Evolutionary conservation across 2,888 invertebrate genomes (phyloP).

Genomic region (Hypolimnas misippus): DNA sequence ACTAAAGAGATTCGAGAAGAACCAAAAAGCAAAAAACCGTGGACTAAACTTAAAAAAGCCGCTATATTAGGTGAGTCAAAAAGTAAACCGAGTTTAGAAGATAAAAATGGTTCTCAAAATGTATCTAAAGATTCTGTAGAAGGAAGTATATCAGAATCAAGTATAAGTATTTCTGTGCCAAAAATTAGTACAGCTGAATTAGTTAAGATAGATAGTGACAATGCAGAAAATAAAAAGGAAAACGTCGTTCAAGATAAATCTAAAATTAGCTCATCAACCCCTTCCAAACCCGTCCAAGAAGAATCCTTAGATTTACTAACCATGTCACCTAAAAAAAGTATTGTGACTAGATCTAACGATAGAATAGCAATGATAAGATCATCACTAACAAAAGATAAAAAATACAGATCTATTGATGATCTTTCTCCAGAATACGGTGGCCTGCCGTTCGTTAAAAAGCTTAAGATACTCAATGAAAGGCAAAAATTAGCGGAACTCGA

Average conservation of each 20-base stretch:
- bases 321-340: slow-evolving; percentile 68
- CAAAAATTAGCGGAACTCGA: slow-evolving; percentile 93
- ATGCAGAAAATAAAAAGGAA: slow-evolving; percentile 66
- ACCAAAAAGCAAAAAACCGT: slow-evolving; percentile 85
- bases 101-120: slow-evolving; percentile 59
- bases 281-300: slow-evolving; percentile 76
- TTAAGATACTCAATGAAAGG: slow-evolving; percentile 94
- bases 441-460: slow-evolving; percentile 93
- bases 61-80: slow-evolving; percentile 83
- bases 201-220: slow-evolving; percentile 80
- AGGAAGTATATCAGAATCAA: slow-evolving; percentile 52
- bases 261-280: slow-evolving; percentile 72
- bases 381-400: slow-evolving; percentile 81
- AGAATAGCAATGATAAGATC: slow-evolving; percentile 53
- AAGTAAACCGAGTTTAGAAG: slow-evolving; percentile 68
- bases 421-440: slow-evolving; percentile 94
- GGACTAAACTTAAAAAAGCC: slow-evolving; percentile 91
- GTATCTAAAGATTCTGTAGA: slow-evolving; percentile 49
- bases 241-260: slow-evolving; percentile 69
- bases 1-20: slow-evolving; percentile 64
- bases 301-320: slow-evolving; percentile 75
- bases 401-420: slow-evolving; percentile 93
- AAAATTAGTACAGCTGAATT: slow-evolving; percentile 75
- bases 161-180: slow-evolving; percentile 69
- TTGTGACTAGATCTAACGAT: slow-evolving; percentile 55